Percentiles rank a stretch among this genome's conserved stretches.
These are phyloP conservation scores for Ammospiza maritima DNA, from an alignment of 2,797 vertebrate genomes.

Conservation along the genomic window DNA sequence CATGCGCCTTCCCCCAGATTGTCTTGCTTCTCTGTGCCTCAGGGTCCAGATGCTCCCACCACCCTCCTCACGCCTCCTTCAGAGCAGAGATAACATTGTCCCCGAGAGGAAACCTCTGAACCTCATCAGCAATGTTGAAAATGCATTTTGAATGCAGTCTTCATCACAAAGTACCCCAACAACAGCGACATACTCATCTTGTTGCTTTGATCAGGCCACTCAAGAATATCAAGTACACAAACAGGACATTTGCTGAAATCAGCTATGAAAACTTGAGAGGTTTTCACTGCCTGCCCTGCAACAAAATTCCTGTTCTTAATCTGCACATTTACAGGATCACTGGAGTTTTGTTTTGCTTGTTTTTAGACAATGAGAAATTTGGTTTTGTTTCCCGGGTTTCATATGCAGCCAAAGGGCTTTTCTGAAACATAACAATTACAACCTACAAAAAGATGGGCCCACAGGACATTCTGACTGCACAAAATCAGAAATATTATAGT, in stretches of 20 bases:
- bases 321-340: background rate
- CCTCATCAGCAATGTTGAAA: background rate
- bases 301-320: background rate
- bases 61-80: accelerated
- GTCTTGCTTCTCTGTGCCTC: background rate
- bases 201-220: background rate
- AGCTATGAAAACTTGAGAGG: constrained; percentile 1
- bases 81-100: background rate
- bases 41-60: background rate
- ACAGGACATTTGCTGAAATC: background rate
- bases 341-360: background rate
- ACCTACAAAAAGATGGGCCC: background rate
- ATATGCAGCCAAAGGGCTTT: background rate
- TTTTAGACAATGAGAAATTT: background rate
- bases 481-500: background rate
- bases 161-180: background rate
- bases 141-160: background rate
- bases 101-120: background rate
- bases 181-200: background rate
- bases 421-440: background rate
- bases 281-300: background rate
- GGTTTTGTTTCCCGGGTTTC: background rate
- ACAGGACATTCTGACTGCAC: background rate
- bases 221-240: background rate
- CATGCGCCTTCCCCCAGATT: background rate